phyloP scores from a whole-genome alignment of 2,113 vertebrate species.

The Phalacrocorax brasilianus region DNA sequence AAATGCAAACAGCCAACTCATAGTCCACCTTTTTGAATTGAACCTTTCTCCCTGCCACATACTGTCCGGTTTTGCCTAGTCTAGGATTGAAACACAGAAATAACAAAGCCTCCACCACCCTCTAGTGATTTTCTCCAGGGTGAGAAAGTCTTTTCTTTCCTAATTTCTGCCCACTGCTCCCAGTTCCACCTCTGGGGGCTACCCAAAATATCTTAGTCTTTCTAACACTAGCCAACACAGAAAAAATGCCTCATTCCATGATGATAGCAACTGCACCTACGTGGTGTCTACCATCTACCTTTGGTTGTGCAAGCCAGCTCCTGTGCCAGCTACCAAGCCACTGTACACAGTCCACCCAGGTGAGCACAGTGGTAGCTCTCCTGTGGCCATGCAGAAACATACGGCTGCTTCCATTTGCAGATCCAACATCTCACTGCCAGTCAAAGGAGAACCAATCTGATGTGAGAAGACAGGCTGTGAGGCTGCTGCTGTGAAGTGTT shows the following conservation, averaged over 20 bases:
- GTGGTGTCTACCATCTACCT: background rate
- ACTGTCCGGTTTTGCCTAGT: background rate
- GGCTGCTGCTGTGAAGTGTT: background rate
- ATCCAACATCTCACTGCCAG: background rate
- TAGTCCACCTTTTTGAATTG: background rate
- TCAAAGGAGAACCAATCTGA: background rate
- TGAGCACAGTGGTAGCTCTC: background rate
- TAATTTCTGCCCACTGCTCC: background rate
- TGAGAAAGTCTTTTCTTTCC: background rate
- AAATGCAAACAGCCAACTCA: background rate
- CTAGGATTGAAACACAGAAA: background rate
- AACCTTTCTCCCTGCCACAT: background rate
- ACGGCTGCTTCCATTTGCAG: background rate
- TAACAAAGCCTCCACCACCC: background rate
- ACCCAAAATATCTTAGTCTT: background rate
- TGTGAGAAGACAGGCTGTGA: background rate
- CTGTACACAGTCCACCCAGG: background rate
- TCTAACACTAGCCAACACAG: background rate
- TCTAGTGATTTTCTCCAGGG: background rate
- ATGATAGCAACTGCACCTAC: background rate
- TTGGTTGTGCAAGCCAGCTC: background rate
- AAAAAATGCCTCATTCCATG: background rate
- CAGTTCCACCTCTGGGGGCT: background rate
- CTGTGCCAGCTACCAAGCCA: background rate
- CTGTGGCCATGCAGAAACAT: background rate